Percentiles rank a stretch among this genome's conserved stretches.
phyloP scores from a whole-genome alignment of 2,888 invertebrate genomes.

The Uloborus plumipes region DNA sequence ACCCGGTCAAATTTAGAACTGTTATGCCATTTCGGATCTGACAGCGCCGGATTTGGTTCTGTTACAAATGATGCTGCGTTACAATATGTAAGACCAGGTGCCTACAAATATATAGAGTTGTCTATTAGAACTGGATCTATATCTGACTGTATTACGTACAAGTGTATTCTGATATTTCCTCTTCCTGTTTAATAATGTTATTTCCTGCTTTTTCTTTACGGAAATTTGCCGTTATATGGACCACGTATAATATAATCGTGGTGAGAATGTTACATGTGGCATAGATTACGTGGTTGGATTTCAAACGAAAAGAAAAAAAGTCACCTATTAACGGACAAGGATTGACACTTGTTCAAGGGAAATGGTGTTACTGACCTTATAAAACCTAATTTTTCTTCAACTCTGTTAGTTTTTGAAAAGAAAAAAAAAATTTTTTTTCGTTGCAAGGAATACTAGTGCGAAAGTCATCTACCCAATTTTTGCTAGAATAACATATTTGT shows the following conservation, averaged over 20 bases:
- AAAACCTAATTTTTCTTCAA: no score
- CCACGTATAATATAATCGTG: neutral
- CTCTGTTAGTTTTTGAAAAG: no score
- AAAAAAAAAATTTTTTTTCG: no score
- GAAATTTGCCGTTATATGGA: slow-evolving; percentile 16
- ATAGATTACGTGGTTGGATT: no score
- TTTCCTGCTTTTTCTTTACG: slow-evolving; percentile 55
- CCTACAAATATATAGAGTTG: slow-evolving; percentile 1
- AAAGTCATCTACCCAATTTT: no score
- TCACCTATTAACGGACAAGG: no score
- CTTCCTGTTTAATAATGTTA: slow-evolving; percentile 50
- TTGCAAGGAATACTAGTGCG: no score
- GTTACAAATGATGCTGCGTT: slow-evolving; percentile 55
- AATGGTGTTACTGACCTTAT: no score
- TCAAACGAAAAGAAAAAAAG: no score
- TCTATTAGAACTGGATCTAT: slow-evolving; percentile 3
- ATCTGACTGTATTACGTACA: slow-evolving; percentile 9
- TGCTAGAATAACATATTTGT: no score
- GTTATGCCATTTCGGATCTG: slow-evolving; percentile 5
- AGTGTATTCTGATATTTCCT: slow-evolving; percentile 21
- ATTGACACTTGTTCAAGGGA: no score
- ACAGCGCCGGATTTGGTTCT: slow-evolving; percentile 57
- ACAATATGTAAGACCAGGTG: slow-evolving; percentile 27
- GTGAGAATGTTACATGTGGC: slow-evolving; percentile 6
- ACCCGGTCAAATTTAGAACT: slow-evolving; percentile 6